These are phyloP conservation scores for Actinernus sp. DNA, from an alignment of 92 coral and sea anemone genomes.

Conservation along the genomic window DNA sequence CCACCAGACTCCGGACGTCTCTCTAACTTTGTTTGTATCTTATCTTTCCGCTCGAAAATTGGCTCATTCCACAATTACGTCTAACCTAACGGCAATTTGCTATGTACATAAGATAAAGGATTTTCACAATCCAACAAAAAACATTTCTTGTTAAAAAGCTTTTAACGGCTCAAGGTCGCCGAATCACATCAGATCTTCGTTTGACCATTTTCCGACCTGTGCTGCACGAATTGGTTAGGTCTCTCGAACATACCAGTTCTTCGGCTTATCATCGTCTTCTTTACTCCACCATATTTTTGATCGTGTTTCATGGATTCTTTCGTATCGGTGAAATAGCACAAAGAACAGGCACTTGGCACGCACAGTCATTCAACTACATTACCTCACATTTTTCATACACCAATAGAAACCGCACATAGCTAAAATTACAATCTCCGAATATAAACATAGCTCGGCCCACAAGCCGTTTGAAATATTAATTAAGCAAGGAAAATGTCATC, in stretches of 20 bases:
- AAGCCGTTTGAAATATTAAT: slow-evolving; percentile 31
- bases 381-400: slow-evolving; percentile 8
- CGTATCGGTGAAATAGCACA: slow-evolving; percentile 43
- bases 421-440: slow-evolving; percentile 15
- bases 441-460: slow-evolving; percentile 15
- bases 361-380: neutral
- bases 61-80: too few species aligned
- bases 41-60: too few species aligned
- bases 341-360: neutral
- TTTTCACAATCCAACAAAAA: too few species aligned
- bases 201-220: slow-evolving; percentile 12
- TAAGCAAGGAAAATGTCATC: neutral
- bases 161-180: slow-evolving; percentile 4
- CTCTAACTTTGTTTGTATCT: too few species aligned
- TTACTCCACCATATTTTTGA: slow-evolving; percentile 9
- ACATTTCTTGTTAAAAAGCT: slow-evolving; percentile 21
- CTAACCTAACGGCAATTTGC: too few species aligned
- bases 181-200: neutral
- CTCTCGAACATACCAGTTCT: slow-evolving; percentile 23
- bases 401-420: neutral
- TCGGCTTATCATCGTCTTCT: slow-evolving; percentile 11
- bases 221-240: slow-evolving; percentile 4
- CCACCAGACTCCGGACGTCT: too few species aligned
- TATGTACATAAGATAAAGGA: too few species aligned
- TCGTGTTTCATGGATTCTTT: slow-evolving; percentile 20